Base-by-base conservation (phyloP, 1,140 invertebrate species). In the Mesaphorura yosii region DNA sequence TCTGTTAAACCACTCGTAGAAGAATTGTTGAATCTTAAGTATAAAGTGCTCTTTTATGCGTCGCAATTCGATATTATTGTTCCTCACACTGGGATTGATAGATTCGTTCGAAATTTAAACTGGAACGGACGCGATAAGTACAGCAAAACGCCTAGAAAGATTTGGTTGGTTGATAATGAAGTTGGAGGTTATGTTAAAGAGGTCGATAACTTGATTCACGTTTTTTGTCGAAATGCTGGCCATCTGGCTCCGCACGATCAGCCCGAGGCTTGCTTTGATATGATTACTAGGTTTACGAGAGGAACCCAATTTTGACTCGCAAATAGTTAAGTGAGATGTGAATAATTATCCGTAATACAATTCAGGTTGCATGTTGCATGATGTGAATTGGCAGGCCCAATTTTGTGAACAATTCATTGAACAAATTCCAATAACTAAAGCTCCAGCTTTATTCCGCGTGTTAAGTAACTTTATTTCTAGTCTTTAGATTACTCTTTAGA, bases 211-310 rank as follows among this genome's bases (percentile, higher is more conserved):
- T 73, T 77, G 44, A 71, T 69, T 45, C 69, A 75, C 64, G 71
- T 75, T 28, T 50, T 71, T 42, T 65, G 73, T 45, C 58, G 70
- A 27, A 68, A 70, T 59, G 73, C 70, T 2, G 76, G 76, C 3
- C 75, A 77, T 58, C 73, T 76, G 48, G 61, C 75, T 25, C 75
- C 75, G 0, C 65, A 69, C 58, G 75, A 76, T 58, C 72, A 76
- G 63, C 76, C 76, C 19, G 65, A 63, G 27, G 64, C 66, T 55
- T 69, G 70, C 4, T 73, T 67, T 51, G 73, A 76, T 53, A 68
- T 77, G 65, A 73, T 77, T 58, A 68, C 67, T 53, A 65, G 71
- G 57, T 77, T 77, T 64, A 68, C 75, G 4, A 41, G 10, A 17
- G 40, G 40, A 17, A 20, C 10, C 6, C 7, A 10, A 41, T 41